phyloP scores from a whole-genome alignment of 2,888 invertebrate species.

The Scaptomyza caliginosa region DNA sequence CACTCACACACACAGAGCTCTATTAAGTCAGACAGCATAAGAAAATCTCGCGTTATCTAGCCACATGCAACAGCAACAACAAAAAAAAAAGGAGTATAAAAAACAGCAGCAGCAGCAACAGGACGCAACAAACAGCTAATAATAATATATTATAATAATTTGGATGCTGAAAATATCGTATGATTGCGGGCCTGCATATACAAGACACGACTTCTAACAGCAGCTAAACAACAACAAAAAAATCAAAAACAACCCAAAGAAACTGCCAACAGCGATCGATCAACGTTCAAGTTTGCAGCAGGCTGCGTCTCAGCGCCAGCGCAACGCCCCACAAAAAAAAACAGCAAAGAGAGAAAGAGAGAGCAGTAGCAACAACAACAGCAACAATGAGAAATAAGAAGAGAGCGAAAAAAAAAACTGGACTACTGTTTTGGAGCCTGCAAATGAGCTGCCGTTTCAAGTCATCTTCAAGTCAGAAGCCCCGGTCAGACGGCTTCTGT shows the following conservation, averaged over 20 bases:
- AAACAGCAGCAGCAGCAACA: slow-evolving; percentile 26
- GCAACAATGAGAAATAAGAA: too few relatives aligned
- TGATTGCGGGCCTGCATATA: slow-evolving; percentile 71
- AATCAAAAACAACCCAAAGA: background rate
- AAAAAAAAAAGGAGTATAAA: too few relatives aligned
- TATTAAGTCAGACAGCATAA: slow-evolving; percentile 43
- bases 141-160: slow-evolving; percentile 84
- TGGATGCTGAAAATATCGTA: slow-evolving; percentile 80
- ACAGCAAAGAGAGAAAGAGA: background rate
- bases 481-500: slow-evolving; percentile 83
- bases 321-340: slow-evolving; percentile 65
- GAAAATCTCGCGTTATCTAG: slow-evolving; percentile 48
- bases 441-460: slow-evolving; percentile 60
- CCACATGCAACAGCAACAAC: slow-evolving; percentile 39
- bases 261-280: slow-evolving; percentile 57
- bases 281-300: slow-evolving; percentile 38
- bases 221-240: slow-evolving; percentile 26
- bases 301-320: slow-evolving; percentile 51
- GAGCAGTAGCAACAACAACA: slow-evolving; percentile 4
- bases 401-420: slow-evolving; percentile 33
- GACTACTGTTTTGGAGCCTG: slow-evolving; percentile 75
- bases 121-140: slow-evolving; percentile 65
- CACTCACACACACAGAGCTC: slow-evolving; percentile 47
- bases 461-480: slow-evolving; percentile 32
- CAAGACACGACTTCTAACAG: slow-evolving; percentile 65